Conservation (phyloP, 92 coral and sea anemone genomes). For the Hydrozoanthus gracilis region DNA sequence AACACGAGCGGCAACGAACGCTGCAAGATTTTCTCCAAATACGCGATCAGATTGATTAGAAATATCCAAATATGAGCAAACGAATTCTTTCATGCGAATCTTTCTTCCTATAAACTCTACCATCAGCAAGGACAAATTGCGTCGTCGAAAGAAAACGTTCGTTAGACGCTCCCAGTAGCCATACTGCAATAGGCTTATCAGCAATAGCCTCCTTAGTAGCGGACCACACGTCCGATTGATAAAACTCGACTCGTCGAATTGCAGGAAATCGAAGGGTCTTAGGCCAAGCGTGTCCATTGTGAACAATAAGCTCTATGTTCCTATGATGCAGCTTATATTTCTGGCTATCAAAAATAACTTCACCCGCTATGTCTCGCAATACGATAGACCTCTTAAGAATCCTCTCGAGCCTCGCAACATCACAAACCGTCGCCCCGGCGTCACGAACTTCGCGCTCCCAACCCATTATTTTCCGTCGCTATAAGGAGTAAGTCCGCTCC, state of each 20-base stretch:
- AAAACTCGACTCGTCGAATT: background rate
- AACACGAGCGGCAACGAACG: background rate
- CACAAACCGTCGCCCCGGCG: conserved; percentile 9
- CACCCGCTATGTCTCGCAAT: conserved; percentile 18
- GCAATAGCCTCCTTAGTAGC: background rate
- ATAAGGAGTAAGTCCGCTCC: background rate
- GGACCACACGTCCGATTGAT: background rate
- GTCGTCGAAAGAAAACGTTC: too few species aligned
- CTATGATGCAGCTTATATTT: background rate
- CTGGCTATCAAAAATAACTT: background rate
- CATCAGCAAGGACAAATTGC: too few species aligned
- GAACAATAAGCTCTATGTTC: background rate
- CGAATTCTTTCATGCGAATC: too few species aligned
- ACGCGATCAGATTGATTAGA: too few species aligned
- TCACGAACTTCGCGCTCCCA: conserved; percentile 22
- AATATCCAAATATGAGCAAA: too few species aligned
- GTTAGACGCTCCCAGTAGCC: background rate
- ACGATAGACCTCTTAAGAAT: conserved; percentile 19
- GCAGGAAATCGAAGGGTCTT: conserved; percentile 22
- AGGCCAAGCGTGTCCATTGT: conserved; percentile 38
- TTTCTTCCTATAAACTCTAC: too few species aligned
- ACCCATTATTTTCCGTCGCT: background rate
- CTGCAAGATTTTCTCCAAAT: background rate
- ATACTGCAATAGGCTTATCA: background rate
- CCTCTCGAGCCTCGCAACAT: conserved; percentile 25